A percentile compares a stretch with the other conserved stretches of the same genome.
phyloP scores from a whole-genome alignment of 2,888 invertebrate genomes.

The Drosophila koepferae region DNA sequence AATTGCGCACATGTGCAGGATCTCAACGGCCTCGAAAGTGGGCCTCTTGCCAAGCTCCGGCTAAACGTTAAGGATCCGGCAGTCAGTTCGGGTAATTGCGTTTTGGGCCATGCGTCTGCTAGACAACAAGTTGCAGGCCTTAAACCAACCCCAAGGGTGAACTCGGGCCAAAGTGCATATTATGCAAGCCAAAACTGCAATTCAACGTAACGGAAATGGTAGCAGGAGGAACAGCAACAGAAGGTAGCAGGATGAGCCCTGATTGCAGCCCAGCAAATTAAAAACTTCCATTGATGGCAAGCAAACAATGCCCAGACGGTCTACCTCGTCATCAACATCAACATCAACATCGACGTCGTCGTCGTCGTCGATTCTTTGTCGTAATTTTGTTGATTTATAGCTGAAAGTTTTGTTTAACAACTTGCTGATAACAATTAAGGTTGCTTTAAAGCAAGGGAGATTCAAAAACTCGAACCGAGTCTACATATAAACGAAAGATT shows the following conservation, averaged over 20 bases:
- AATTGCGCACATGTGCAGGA: slow-evolving; percentile 65
- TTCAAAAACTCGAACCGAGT: not conserved
- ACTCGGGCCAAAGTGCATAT: slow-evolving; percentile 67
- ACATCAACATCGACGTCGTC: slow-evolving; percentile 1
- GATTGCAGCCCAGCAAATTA: slow-evolving; percentile 68
- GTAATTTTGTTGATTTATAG: slow-evolving; percentile 66
- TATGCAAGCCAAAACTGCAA: slow-evolving; percentile 77
- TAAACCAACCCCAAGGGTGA: slow-evolving; percentile 55
- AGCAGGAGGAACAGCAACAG: slow-evolving; percentile 14
- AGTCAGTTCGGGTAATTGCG: slow-evolving; percentile 68
- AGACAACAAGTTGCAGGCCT: slow-evolving; percentile 58
- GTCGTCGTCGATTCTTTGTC: slow-evolving; percentile 58
- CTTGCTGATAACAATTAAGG: slow-evolving; percentile 54
- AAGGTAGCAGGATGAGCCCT: slow-evolving; percentile 13
- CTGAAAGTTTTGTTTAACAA: slow-evolving; percentile 30
- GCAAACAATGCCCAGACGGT: slow-evolving; percentile 65
- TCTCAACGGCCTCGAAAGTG: slow-evolving; percentile 29
- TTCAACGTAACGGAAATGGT: slow-evolving; percentile 27
- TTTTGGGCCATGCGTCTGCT: slow-evolving; percentile 45
- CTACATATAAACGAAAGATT: not conserved
- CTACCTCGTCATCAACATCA: slow-evolving; percentile 25
- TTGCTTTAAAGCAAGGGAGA: not conserved
- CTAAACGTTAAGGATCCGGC: slow-evolving; percentile 38
- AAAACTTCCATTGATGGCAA: slow-evolving; percentile 75
- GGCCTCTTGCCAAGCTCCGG: slow-evolving; percentile 7